Percentiles rank a stretch among this genome's conserved stretches.
These are phyloP conservation scores for Neopelma chrysocephalum DNA, from an alignment of 2,797 vertebrate genomes.

Conservation along the genomic window DNA sequence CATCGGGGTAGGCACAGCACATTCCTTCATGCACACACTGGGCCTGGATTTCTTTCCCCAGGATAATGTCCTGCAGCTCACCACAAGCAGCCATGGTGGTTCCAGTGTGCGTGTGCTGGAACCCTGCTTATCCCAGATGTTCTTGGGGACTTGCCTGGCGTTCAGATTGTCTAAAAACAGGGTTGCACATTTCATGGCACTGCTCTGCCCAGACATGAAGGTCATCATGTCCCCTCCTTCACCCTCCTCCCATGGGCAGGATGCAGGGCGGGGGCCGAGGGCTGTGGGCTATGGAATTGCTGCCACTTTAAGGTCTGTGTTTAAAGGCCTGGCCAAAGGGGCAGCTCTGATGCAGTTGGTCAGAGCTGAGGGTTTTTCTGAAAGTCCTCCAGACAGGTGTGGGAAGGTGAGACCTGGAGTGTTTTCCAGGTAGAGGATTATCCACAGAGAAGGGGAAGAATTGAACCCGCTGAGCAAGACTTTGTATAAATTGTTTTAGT, in stretches of 20 bases:
- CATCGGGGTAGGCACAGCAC: neutral
- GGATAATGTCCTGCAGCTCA: neutral
- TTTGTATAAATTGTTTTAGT: neutral
- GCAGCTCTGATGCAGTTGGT: neutral
- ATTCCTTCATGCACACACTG: fast-evolving
- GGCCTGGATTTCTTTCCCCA: neutral
- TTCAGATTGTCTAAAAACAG: neutral
- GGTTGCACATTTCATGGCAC: neutral
- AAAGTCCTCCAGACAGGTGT: neutral
- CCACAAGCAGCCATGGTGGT: neutral
- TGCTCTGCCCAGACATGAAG: neutral
- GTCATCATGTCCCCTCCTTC: neutral
- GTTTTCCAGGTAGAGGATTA: neutral
- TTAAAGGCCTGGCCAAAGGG: neutral
- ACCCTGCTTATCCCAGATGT: neutral
- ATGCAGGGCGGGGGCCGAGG: neutral
- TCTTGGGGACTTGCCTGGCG: neutral
- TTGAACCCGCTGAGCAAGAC: neutral
- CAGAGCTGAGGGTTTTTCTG: neutral
- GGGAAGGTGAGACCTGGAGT: neutral
- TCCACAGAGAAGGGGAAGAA: neutral
- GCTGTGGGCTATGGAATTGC: neutral
- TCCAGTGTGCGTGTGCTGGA: fast-evolving
- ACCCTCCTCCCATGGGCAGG: neutral
- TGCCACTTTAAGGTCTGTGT: neutral